Percentiles rank a stretch among this genome's conserved stretches.
Evolutionary conservation across 2,797 vertebrate genomes (phyloP).

Genomic region (Crossoptilon crossoptilon): DNA sequence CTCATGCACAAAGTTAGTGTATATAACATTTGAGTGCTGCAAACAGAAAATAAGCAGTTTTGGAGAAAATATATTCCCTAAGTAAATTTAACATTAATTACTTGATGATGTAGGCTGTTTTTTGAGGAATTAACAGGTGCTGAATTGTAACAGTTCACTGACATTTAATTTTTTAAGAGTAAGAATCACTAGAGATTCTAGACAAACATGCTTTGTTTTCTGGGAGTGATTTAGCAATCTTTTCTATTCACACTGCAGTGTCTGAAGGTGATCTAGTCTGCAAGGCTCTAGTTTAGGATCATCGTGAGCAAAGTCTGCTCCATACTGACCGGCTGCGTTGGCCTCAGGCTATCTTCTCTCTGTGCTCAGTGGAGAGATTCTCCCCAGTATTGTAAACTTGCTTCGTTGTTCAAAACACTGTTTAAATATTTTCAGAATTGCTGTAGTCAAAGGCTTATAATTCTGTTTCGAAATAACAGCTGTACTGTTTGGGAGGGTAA

Average conservation of each 20-base stretch:
- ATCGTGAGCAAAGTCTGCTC: neutral
- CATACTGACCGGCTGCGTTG: neutral
- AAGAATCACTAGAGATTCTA: neutral
- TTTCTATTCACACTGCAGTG: neutral
- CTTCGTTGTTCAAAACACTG: neutral
- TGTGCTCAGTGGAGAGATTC: neutral
- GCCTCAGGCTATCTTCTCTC: neutral
- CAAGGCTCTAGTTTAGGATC: neutral
- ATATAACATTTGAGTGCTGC: neutral
- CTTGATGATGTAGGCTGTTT: neutral
- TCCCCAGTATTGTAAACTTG: neutral
- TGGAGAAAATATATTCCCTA: rapidly evolving
- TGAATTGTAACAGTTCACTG: neutral
- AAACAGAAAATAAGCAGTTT: neutral
- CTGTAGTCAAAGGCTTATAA: neutral
- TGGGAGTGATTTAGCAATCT: conserved; percentile 4
- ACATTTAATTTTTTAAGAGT: conserved; percentile 4
- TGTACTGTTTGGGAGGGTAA: neutral
- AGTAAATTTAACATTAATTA: neutral
- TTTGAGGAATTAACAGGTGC: neutral
- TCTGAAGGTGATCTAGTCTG: neutral
- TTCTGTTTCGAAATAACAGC: neutral
- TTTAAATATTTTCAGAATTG: neutral
- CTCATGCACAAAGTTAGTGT: neutral
- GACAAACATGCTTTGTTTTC: neutral